Evolutionary conservation across 37 sponge, comb jelly and placozoan genomes (phyloP).

Genomic region (Dysidea cf. avara): DNA sequence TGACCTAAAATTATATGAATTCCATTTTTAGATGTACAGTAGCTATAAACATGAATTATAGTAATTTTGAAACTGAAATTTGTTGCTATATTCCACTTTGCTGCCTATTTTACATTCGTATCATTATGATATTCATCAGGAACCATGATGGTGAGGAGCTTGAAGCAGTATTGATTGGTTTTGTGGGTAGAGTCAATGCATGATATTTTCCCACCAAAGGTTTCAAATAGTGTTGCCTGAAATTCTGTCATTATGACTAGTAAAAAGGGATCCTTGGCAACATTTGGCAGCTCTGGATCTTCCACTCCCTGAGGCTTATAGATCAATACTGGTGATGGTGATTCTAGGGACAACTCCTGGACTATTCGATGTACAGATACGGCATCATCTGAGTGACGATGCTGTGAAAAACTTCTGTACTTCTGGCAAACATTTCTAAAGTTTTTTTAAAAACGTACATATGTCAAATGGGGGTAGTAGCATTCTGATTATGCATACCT

Average conservation of each 20-base stretch:
- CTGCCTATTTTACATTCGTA: too few relatives aligned
- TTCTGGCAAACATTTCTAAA: too few relatives aligned
- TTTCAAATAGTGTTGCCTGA: slow-evolving; percentile 6
- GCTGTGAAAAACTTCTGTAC: not conserved
- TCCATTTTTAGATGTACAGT: not conserved
- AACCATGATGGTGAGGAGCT: slow-evolving; percentile 17
- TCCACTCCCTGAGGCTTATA: slow-evolving; percentile 17
- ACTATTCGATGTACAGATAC: slow-evolving; percentile 12
- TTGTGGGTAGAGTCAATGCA: slow-evolving; percentile 31
- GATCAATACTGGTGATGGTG: not conserved
- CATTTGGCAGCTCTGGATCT: not conserved
- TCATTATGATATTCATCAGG: slow-evolving; percentile 25
- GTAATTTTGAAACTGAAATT: too few relatives aligned
- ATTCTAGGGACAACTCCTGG: not conserved
- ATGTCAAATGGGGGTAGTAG: too few relatives aligned
- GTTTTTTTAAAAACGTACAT: too few relatives aligned
- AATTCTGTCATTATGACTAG: slow-evolving; percentile 27
- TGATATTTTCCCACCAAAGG: not conserved
- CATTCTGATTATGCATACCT: too few relatives aligned
- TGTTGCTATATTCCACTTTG: too few relatives aligned
- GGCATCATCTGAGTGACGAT: slow-evolving; percentile 21
- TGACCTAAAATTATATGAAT: not conserved
- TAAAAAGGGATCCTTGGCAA: slow-evolving; percentile 3
- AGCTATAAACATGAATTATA: too few relatives aligned
- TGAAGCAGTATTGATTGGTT: slow-evolving; percentile 24